Evolutionary conservation across 2,113 vertebrate species (phyloP).

Genomic region (Odobenus rosmarus): DNA sequence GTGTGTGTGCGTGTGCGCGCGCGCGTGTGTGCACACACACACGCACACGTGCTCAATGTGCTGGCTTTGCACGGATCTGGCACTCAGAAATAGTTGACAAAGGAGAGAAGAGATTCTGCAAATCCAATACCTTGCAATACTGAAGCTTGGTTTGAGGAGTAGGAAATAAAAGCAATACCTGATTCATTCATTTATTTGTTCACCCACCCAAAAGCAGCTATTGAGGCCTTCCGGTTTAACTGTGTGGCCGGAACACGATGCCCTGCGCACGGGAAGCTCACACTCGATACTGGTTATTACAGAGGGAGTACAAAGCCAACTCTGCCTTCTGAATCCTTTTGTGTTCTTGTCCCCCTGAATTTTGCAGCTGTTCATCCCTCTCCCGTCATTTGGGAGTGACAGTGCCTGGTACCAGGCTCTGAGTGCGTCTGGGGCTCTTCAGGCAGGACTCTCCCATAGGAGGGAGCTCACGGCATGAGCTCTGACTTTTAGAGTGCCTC

Average conservation of each 20-base stretch:
- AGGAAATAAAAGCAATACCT: neutral
- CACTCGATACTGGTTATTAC: neutral
- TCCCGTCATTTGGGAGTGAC: neutral
- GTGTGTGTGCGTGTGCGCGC: neutral
- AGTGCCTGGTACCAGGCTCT: neutral
- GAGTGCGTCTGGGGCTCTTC: slow-evolving; percentile 69
- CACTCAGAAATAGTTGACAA: neutral
- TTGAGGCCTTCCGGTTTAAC: neutral
- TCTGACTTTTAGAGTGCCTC: slow-evolving; percentile 57
- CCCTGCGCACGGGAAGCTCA: rapidly evolving
- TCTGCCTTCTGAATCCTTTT: neutral
- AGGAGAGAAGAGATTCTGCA: slow-evolving; percentile 3
- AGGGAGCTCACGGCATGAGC: slow-evolving; percentile 51
- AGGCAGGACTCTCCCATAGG: slow-evolving; percentile 54
- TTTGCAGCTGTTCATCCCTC: neutral
- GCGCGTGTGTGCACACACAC: no score
- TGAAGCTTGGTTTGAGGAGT: neutral
- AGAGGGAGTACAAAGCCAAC: neutral
- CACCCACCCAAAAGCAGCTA: neutral
- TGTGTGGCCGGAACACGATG: neutral
- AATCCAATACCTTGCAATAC: neutral
- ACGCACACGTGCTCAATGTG: neutral
- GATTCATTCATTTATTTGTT: neutral
- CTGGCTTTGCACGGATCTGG: neutral
- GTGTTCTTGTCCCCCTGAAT: neutral